These are phyloP conservation scores for Acrocera orbiculus DNA, from an alignment of 2,888 invertebrate genomes.

Conservation along the genomic window DNA sequence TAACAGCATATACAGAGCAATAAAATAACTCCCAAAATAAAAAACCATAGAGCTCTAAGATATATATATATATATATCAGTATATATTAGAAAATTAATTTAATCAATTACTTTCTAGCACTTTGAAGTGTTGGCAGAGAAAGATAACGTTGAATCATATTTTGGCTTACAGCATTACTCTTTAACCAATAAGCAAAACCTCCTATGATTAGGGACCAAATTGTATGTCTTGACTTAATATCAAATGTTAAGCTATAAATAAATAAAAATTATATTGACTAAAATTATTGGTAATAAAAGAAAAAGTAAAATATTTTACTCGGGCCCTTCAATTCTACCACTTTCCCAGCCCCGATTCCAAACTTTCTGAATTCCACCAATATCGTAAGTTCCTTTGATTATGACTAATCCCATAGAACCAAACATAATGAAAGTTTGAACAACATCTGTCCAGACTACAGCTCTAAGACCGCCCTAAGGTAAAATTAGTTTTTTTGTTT, in stretches of 20 bases:
- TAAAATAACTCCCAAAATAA: conserved; percentile 56
- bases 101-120: conserved; percentile 37
- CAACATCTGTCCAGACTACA: conserved; percentile 57
- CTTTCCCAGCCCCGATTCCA: conserved; percentile 38
- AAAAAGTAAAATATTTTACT: conserved; percentile 25
- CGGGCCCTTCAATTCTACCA: conserved; percentile 41
- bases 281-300: background rate
- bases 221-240: conserved; percentile 51
- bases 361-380: conserved; percentile 46
- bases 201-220: conserved; percentile 53
- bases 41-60: conserved; percentile 38
- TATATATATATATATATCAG: too few relatives aligned
- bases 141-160: conserved; percentile 62
- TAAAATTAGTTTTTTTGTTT: background rate
- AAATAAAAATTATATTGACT: conserved; percentile 1
- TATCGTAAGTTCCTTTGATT: conserved; percentile 42
- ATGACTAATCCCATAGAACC: conserved; percentile 47
- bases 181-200: conserved; percentile 56
- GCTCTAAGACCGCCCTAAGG: conserved; percentile 43
- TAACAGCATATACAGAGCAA: conserved; percentile 65
- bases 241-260: conserved; percentile 41
- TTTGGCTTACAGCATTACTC: conserved; percentile 55
- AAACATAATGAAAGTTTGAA: conserved; percentile 50
- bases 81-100: background rate
- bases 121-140: conserved; percentile 45